Conservation (phyloP, 1,140 invertebrate genomes). For the Dendrolimus punctatus region DNA sequence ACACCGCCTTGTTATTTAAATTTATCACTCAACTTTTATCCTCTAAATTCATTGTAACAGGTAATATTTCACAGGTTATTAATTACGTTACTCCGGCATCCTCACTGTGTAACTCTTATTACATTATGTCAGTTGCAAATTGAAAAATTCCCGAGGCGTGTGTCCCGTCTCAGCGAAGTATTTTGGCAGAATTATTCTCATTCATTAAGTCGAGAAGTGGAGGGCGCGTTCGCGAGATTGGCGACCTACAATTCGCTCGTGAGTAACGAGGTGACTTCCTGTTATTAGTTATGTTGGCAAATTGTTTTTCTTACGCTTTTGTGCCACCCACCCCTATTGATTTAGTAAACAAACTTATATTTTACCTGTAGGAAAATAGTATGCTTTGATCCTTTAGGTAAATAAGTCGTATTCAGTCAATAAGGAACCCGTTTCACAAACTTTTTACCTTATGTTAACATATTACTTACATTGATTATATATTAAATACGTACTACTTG, state of each 20-base stretch:
- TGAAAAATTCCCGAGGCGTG: constrained; percentile 70
- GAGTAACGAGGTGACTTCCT: constrained; percentile 68
- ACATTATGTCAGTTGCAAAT: constrained; percentile 70
- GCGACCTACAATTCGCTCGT: constrained; percentile 61
- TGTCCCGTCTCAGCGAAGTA: constrained; percentile 67
- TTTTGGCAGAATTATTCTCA: constrained; percentile 70
- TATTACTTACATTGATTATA: too few relatives aligned
- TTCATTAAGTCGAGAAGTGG: constrained; percentile 67
- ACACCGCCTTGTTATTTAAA: constrained; percentile 61
- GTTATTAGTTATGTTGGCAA: constrained; percentile 62
- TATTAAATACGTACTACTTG: too few relatives aligned
- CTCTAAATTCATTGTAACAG: constrained; percentile 68
- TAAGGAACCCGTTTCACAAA: too few relatives aligned
- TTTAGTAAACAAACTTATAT: constrained; percentile 13
- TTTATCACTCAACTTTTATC: constrained; percentile 71
- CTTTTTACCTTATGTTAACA: too few relatives aligned
- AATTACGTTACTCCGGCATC: constrained; percentile 64
- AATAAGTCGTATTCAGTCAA: too few relatives aligned
- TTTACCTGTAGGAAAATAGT: too few relatives aligned
- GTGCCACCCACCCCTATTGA: constrained; percentile 18
- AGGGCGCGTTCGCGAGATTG: constrained; percentile 55
- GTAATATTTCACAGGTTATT: constrained; percentile 71
- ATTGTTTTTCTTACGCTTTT: constrained; percentile 55
- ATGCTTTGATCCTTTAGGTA: too few relatives aligned
- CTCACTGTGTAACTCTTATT: constrained; percentile 67